Evolutionary conservation across 2,113 vertebrate species (phyloP).

Genomic region (Melanotaenia duboulayi): DNA sequence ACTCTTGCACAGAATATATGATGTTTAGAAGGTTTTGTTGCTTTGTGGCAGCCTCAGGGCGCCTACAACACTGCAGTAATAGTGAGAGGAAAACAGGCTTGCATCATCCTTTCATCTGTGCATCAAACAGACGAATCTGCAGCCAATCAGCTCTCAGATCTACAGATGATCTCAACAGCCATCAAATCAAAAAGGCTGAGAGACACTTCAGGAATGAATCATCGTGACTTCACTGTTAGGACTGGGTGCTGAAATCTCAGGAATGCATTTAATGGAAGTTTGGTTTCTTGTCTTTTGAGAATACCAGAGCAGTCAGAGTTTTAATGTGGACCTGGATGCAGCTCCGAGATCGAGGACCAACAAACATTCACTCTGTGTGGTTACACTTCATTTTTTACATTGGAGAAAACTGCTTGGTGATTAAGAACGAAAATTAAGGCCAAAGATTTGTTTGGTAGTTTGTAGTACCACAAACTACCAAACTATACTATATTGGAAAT

Average conservation of each 20-base stretch:
- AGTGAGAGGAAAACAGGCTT: constrained; percentile 35
- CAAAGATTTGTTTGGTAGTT: no score
- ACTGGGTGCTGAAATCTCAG: constrained; percentile 33
- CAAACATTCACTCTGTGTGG: constrained; percentile 22
- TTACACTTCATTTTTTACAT: background rate
- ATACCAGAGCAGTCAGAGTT: constrained; percentile 83
- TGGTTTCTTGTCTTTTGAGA: constrained; percentile 41
- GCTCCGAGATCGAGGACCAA: constrained; percentile 26
- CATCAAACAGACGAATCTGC: constrained; percentile 36
- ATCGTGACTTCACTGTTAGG: constrained; percentile 2
- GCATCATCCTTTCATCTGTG: constrained; percentile 36
- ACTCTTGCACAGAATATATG: constrained; percentile 29
- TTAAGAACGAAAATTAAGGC: no score
- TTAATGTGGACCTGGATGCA: constrained; percentile 79
- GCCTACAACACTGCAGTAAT: constrained; percentile 19
- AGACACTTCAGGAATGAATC: constrained; percentile 43
- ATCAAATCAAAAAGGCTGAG: constrained; percentile 19
- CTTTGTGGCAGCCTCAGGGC: constrained; percentile 23
- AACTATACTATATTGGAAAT: no score
- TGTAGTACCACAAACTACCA: no score
- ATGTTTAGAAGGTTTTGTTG: constrained; percentile 19
- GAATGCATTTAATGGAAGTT: constrained; percentile 82
- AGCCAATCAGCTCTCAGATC: constrained; percentile 24
- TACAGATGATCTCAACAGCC: background rate
- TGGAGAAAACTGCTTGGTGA: background rate